Evolutionary conservation across 1,140 invertebrate genomes (phyloP).

Genomic region (Euura saliciscinereae): DNA sequence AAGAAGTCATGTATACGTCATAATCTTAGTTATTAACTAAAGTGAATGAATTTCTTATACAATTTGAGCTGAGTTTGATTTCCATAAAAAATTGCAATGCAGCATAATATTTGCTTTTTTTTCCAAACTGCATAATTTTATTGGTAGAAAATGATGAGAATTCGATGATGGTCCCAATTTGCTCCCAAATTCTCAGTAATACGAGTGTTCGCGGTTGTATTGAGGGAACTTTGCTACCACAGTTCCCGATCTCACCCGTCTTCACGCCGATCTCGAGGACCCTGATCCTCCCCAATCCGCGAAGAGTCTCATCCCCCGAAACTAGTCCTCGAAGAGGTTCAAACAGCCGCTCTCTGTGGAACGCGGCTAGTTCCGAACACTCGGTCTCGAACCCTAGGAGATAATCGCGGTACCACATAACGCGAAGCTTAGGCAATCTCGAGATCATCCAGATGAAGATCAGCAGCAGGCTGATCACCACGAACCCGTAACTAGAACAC

Average conservation of each 20-base stretch:
- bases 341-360: slow-evolving; percentile 43
- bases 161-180: no score
- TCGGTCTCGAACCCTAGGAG: slow-evolving; percentile 49
- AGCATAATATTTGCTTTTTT: no score
- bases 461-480: slow-evolving; percentile 23
- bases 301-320: slow-evolving; percentile 39
- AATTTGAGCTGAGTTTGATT: no score
- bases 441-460: slow-evolving; percentile 21
- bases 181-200: background rate
- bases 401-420: slow-evolving; percentile 39
- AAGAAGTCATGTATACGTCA: no score
- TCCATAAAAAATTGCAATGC: no score
- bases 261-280: slow-evolving; percentile 54
- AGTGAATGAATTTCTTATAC: no score
- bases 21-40: no score
- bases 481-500: slow-evolving; percentile 39
- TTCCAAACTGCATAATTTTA: no score
- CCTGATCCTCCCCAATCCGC: slow-evolving; percentile 38
- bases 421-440: slow-evolving; percentile 40
- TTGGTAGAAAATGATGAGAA: no score
- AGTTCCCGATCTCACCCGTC: slow-evolving; percentile 39
- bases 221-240: no score
- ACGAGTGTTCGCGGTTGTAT: slow-evolving; percentile 9
- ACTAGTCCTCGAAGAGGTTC: slow-evolving; percentile 29
- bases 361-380: slow-evolving; percentile 39